Conservation (phyloP, 1,140 invertebrate genomes). For the Yoshiicerus persimilis region DNA sequence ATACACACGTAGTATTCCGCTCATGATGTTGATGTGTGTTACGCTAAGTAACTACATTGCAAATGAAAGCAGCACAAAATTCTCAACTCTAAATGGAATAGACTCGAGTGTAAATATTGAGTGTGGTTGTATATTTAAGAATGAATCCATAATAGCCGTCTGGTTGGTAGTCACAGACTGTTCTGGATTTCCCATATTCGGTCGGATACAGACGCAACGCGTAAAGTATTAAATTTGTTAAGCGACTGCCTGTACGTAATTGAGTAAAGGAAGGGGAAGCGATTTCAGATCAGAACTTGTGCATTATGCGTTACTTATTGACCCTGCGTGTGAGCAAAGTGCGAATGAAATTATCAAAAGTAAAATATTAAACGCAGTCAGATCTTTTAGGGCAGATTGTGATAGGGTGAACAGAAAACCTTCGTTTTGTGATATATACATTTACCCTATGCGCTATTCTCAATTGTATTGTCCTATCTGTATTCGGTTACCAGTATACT, state of each 20-base stretch:
- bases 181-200: too few species aligned
- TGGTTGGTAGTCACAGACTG: too few species aligned
- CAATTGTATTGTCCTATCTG: too few species aligned
- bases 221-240: too few species aligned
- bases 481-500: too few species aligned
- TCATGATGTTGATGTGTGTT: not conserved
- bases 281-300: not conserved
- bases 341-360: slow-evolving; percentile 22
- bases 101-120: not conserved
- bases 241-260: not conserved
- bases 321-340: slow-evolving; percentile 23
- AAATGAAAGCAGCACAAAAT: not conserved
- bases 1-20: not conserved
- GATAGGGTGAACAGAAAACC: not conserved
- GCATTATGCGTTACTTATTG: not conserved
- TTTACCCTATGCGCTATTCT: not conserved
- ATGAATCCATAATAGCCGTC: not conserved
- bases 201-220: too few species aligned
- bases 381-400: not conserved
- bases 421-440: not conserved
- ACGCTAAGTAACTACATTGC: not conserved
- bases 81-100: not conserved
- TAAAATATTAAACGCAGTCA: not conserved
- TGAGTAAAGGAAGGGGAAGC: slow-evolving; percentile 15
- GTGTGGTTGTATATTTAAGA: not conserved